Evolutionary conservation across 2,113 vertebrate genomes (phyloP).

Genomic region (Oryzias javanicus): DNA sequence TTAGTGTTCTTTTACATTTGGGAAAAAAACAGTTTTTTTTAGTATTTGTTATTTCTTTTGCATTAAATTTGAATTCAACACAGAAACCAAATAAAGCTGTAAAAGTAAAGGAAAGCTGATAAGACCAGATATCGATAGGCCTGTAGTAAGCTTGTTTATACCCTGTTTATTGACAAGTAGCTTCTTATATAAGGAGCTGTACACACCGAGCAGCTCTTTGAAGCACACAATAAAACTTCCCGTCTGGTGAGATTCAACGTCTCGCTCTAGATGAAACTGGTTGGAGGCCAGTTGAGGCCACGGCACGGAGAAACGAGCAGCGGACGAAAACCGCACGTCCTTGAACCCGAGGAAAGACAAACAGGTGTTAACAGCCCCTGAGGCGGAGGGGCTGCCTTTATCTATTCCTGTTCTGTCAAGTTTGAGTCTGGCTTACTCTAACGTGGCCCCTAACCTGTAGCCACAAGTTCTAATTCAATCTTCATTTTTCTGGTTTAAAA

Average conservation of each 20-base stretch:
- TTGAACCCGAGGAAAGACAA: slow-evolving; percentile 67
- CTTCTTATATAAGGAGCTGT: slow-evolving; percentile 25
- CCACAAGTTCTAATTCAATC: background rate
- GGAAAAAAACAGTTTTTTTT: background rate
- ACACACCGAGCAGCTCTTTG: slow-evolving; percentile 7
- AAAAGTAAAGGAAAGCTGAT: slow-evolving; percentile 5
- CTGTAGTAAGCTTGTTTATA: slow-evolving; percentile 4
- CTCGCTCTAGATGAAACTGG: slow-evolving; percentile 57
- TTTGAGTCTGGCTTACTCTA: slow-evolving; percentile 35
- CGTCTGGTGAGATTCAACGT: slow-evolving; percentile 9
- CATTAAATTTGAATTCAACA: background rate
- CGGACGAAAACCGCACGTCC: slow-evolving; percentile 34
- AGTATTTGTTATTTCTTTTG: background rate
- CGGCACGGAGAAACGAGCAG: background rate
- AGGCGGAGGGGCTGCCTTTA: slow-evolving; percentile 29
- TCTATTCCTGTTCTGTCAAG: slow-evolving; percentile 61
- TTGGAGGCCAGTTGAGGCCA: slow-evolving; percentile 14
- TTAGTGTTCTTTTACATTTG: background rate
- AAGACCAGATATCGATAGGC: background rate
- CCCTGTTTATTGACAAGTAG: slow-evolving; percentile 10
- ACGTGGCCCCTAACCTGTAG: background rate
- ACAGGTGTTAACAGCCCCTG: slow-evolving; percentile 53
- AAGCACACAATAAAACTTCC: slow-evolving; percentile 19
- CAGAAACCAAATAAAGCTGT: background rate
- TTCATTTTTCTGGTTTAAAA: background rate